phyloP scores from a whole-genome alignment of 2,797 vertebrate genomes.

The Neoniphon sammara region DNA sequence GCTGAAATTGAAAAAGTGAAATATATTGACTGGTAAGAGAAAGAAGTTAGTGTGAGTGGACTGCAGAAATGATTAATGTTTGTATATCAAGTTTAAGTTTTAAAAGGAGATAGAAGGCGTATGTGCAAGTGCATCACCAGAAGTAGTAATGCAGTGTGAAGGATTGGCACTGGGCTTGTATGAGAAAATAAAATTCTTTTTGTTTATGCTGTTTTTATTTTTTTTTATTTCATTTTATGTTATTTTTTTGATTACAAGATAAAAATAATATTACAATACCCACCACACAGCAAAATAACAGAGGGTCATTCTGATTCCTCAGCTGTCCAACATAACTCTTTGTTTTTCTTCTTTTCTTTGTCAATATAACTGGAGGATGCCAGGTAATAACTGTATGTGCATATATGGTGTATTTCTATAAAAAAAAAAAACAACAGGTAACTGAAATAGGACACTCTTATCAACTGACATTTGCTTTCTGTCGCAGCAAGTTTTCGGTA shows the following conservation, averaged over 20 bases:
- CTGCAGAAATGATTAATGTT: slow-evolving; percentile 46
- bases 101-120: slow-evolving; percentile 13
- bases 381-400: too few species aligned
- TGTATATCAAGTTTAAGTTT: slow-evolving; percentile 26
- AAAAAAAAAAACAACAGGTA: neutral
- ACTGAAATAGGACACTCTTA: neutral
- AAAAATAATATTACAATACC: neutral
- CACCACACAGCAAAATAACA: neutral
- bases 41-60: slow-evolving; percentile 49
- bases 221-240: too few species aligned
- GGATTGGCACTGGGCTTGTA: too few species aligned
- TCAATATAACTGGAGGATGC: too few species aligned
- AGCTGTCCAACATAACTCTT: neutral
- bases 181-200: too few species aligned
- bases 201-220: too few species aligned
- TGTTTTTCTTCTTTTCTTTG: neutral
- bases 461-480: too few species aligned
- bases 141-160: too few species aligned
- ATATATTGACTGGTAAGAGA: slow-evolving; percentile 57
- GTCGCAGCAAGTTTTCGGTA: too few species aligned
- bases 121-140: neutral
- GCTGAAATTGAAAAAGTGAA: slow-evolving; percentile 69
- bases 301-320: neutral
- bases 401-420: too few species aligned
- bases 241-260: neutral